Evolutionary conservation across 2,797 vertebrate species (phyloP).

Genomic region (Sebastes iracundus): DNA sequence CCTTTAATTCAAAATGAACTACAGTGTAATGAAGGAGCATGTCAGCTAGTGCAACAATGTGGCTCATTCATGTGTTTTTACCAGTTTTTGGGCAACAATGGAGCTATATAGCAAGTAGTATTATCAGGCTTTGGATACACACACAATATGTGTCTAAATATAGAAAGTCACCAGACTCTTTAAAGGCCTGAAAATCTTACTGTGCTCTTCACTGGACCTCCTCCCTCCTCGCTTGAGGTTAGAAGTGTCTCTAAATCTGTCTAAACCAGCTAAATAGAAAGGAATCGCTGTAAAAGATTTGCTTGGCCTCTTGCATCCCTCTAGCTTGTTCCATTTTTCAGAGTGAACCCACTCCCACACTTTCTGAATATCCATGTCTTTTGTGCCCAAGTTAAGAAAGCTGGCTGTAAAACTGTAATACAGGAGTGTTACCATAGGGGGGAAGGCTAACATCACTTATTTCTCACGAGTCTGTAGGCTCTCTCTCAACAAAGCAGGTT

Average conservation of each 20-base stretch:
- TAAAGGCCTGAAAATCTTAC: neutral
- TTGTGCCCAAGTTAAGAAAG: neutral
- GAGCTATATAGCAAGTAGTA: neutral
- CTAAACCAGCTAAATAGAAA: neutral
- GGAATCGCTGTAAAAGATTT: neutral
- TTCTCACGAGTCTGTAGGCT: neutral
- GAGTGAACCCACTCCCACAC: neutral
- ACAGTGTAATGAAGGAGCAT: neutral
- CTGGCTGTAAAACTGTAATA: constrained; percentile 65
- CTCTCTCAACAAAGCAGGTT: neutral
- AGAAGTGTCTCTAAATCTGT: neutral
- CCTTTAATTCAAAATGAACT: neutral
- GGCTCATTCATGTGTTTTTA: neutral
- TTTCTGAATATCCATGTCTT: neutral
- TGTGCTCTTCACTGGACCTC: neutral
- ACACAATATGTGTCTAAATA: neutral
- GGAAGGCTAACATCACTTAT: constrained; percentile 15
- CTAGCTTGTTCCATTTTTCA: neutral
- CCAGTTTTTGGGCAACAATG: neutral
- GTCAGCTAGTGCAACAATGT: neutral
- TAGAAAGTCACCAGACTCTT: neutral
- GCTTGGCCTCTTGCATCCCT: neutral
- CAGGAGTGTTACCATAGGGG: constrained; percentile 34
- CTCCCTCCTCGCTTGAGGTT: neutral
- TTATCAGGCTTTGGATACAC: neutral